Percentiles rank a stretch among this genome's conserved stretches.
phyloP scores from a whole-genome alignment of 2,113 vertebrate genomes.

The Dipodomys merriami region DNA sequence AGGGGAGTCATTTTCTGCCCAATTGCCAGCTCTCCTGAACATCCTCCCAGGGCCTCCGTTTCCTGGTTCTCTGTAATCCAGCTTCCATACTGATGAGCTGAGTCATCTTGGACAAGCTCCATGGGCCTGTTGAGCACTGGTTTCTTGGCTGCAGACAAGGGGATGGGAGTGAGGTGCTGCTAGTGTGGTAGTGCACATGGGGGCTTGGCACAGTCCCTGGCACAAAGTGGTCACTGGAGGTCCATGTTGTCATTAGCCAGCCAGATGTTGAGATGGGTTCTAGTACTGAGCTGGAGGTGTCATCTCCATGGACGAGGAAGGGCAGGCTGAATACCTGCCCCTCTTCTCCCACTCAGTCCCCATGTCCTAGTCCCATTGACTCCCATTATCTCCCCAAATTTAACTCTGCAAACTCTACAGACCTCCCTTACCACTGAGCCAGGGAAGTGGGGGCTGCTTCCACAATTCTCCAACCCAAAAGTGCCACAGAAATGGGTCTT shows the following conservation, averaged over 20 bases:
- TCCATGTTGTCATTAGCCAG: not conserved
- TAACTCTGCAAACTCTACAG: not conserved
- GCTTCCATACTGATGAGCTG: not conserved
- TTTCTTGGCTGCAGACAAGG: conserved; percentile 7
- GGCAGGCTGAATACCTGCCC: not conserved
- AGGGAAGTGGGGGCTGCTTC: not conserved
- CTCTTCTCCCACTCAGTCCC: not conserved
- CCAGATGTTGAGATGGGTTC: not conserved
- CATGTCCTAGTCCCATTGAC: not conserved
- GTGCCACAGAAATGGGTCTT: not conserved
- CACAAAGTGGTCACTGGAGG: not conserved
- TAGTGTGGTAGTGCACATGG: not conserved
- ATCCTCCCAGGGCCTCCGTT: not conserved
- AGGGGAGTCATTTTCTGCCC: not conserved
- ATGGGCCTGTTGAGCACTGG: not conserved
- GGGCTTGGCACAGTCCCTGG: not conserved
- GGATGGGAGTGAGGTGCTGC: not conserved
- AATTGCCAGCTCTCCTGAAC: not conserved
- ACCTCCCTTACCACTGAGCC: not conserved
- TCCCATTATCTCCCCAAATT: not conserved
- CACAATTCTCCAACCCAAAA: not conserved
- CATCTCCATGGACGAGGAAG: not conserved
- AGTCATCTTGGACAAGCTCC: conserved; percentile 18
- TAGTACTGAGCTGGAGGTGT: not conserved
- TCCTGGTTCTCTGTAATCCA: conserved; percentile 37